These are phyloP conservation scores for Eupsilia transversa DNA, from an alignment of 2,888 invertebrate genomes.

Conservation along the genomic window DNA sequence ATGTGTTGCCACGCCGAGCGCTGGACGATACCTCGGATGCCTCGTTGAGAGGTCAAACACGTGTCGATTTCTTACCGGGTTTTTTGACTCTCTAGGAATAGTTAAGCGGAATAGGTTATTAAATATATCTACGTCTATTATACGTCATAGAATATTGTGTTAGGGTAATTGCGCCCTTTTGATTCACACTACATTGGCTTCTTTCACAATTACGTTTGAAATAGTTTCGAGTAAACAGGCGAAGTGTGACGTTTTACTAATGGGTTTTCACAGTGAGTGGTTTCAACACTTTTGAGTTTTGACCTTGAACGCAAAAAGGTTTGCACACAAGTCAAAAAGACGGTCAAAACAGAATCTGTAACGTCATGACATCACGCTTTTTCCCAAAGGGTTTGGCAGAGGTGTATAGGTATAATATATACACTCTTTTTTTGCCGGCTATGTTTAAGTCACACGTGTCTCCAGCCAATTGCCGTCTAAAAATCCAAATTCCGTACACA, in stretches of 20 bases:
- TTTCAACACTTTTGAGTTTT: neutral
- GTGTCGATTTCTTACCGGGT: too few species aligned
- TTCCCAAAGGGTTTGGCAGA: neutral
- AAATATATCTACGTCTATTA: too few species aligned
- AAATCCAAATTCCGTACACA: neutral
- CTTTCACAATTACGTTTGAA: slow-evolving; percentile 6
- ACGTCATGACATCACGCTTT: neutral
- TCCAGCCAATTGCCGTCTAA: neutral
- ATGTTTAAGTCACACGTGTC: neutral
- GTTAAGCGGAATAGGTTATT: too few species aligned
- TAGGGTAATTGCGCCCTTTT: neutral
- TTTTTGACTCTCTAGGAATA: too few species aligned
- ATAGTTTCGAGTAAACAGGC: slow-evolving; percentile 1
- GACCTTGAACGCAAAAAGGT: slow-evolving; percentile 31
- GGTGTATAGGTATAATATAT: neutral
- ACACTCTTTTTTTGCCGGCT: neutral
- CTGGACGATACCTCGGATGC: too few species aligned
- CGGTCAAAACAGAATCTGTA: neutral
- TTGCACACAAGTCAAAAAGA: slow-evolving; percentile 5
- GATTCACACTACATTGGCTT: slow-evolving; percentile 18
- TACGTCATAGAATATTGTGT: too few species aligned
- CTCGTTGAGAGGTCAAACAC: too few species aligned
- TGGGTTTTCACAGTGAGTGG: neutral
- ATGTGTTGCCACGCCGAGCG: too few species aligned
- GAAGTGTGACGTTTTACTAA: slow-evolving; percentile 15